Conservation (phyloP, 2,797 vertebrate species). For the Emydoidea blandingii region DNA sequence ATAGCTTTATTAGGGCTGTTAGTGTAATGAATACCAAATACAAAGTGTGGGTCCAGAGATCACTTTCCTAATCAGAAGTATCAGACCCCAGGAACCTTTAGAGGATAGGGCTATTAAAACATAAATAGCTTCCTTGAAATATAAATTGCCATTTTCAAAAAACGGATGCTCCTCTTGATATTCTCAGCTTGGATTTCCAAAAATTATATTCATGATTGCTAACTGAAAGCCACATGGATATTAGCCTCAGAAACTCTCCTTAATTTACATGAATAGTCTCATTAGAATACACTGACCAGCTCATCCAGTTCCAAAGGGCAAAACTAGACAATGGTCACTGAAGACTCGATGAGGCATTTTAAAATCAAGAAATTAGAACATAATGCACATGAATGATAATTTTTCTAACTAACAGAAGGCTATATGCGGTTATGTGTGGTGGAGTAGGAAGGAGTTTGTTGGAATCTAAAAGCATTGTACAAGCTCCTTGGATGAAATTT, state of each 20-base stretch:
- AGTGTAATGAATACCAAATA: constrained; percentile 30
- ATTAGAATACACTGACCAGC: not conserved
- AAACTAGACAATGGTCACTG: not conserved
- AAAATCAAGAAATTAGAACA: not conserved
- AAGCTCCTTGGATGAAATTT: not conserved
- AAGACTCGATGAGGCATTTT: not conserved
- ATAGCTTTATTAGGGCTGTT: constrained; percentile 49
- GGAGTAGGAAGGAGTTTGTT: not conserved
- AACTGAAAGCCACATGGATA: constrained; percentile 5
- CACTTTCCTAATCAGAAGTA: constrained; percentile 47
- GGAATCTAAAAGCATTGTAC: not conserved
- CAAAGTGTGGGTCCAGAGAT: constrained; percentile 41
- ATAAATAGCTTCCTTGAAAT: constrained; percentile 60
- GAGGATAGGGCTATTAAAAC: constrained; percentile 50
- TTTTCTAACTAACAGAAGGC: not conserved
- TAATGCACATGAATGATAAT: not conserved
- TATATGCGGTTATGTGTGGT: not conserved
- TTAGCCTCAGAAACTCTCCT: constrained; percentile 20
- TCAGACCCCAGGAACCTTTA: constrained; percentile 34
- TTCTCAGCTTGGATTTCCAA: not conserved
- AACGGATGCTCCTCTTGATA: constrained; percentile 35
- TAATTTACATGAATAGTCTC: not conserved
- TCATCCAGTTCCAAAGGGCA: not conserved
- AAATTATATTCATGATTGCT: not conserved
- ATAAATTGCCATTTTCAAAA: constrained; percentile 46